A percentile compares a stretch with the other conserved stretches of the same genome.
Evolutionary conservation across 2,113 vertebrate genomes (phyloP).

Genomic region (Kryptolebias marmoratus): DNA sequence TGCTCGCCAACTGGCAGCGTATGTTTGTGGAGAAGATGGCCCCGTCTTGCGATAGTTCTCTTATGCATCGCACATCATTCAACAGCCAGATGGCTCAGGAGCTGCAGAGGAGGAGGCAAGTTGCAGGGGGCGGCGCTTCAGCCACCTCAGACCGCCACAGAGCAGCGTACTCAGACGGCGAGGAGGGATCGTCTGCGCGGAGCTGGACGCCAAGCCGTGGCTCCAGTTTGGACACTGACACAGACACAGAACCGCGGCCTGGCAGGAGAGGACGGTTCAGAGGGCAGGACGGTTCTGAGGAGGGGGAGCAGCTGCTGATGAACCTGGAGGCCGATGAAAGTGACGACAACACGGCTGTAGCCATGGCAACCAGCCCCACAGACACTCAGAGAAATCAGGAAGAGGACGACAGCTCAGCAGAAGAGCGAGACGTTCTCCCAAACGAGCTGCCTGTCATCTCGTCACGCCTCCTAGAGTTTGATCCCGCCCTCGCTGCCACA

Average conservation of each 20-base stretch:
- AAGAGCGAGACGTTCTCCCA: constrained; percentile 84
- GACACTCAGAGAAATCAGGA: constrained; percentile 56
- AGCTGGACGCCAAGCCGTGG: constrained; percentile 87
- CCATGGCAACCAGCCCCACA: constrained; percentile 51
- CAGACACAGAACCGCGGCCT: constrained; percentile 72
- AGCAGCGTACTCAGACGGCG: constrained; percentile 80
- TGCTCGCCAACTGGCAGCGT: constrained; percentile 94
- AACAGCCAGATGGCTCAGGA: constrained; percentile 84
- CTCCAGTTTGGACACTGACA: constrained; percentile 86
- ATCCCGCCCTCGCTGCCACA: constrained; percentile 36
- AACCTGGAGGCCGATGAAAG: constrained; percentile 60
- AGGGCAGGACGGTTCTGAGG: constrained; percentile 60
- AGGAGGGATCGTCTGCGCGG: constrained; percentile 83
- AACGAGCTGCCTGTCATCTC: constrained; percentile 74
- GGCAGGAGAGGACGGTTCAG: constrained; percentile 77
- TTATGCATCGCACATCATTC: constrained; percentile 88
- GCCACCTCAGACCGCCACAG: constrained; percentile 22
- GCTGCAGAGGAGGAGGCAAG: constrained; percentile 80
- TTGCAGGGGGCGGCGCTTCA: constrained; percentile 27
- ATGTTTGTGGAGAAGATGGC: constrained; percentile 94
- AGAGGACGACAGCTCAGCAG: constrained; percentile 67
- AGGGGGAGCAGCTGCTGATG: constrained; percentile 81
- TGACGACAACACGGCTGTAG: constrained; percentile 58
- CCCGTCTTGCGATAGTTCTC: constrained; percentile 72
- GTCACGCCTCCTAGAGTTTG: constrained; percentile 70